phyloP scores from a whole-genome alignment of 2,888 invertebrate genomes.

The Campoletis raptor region DNA sequence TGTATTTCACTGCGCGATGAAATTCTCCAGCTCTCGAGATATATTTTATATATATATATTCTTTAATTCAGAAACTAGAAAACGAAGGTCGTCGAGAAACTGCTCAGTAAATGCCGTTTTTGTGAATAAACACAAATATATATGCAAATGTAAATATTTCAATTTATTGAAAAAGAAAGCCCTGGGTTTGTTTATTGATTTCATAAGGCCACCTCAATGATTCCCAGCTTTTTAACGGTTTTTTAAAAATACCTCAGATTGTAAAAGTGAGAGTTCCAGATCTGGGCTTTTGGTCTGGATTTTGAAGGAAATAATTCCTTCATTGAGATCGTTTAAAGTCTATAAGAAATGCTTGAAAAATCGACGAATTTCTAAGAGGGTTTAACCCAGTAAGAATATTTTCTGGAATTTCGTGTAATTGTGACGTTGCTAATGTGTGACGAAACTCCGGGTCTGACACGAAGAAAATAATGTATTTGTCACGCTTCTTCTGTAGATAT shows the following conservation, averaged over 20 bases:
- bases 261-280: background rate
- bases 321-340: too few relatives aligned
- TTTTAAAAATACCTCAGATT: background rate
- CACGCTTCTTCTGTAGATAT: background rate
- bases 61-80: background rate
- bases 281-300: background rate
- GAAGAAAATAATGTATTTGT: background rate
- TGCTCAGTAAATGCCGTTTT: background rate
- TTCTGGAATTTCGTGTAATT: background rate
- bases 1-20: background rate
- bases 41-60: background rate
- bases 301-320: background rate
- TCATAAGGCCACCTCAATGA: background rate
- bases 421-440: background rate
- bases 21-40: conserved; percentile 1
- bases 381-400: background rate
- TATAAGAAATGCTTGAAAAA: background rate
- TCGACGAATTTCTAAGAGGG: background rate
- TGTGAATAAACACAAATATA: background rate
- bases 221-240: background rate
- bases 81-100: background rate
- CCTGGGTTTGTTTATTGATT: background rate
- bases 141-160: background rate
- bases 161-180: conserved; percentile 1
- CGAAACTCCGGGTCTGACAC: background rate